Conservation (phyloP, 2,797 vertebrate species). For the Spinus olivaceus region DNA sequence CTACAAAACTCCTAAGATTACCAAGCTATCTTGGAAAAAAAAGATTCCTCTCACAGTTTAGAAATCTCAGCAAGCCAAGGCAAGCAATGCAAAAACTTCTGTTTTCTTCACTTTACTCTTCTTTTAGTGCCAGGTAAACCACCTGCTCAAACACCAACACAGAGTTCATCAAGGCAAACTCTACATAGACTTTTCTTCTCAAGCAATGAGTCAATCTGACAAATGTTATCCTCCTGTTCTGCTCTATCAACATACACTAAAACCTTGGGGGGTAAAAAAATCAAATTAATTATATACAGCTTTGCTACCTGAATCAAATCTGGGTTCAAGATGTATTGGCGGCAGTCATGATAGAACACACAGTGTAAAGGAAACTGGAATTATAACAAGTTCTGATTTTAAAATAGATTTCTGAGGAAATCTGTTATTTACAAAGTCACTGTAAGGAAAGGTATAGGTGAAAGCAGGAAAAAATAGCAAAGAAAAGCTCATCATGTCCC, state of each 20-base stretch:
- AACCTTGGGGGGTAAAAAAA: neutral
- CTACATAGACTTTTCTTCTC: neutral
- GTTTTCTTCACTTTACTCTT: neutral
- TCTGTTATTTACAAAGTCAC: neutral
- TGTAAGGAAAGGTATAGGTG: neutral
- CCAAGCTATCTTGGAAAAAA: neutral
- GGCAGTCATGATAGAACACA: neutral
- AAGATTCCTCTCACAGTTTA: neutral
- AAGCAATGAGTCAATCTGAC: neutral
- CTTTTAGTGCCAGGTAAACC: neutral
- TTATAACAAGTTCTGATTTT: neutral
- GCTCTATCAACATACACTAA: neutral
- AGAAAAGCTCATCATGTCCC: neutral
- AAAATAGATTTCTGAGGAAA: neutral
- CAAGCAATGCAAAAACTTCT: neutral
- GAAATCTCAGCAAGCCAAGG: constrained; percentile 11
- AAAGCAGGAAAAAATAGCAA: neutral
- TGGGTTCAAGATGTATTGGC: neutral
- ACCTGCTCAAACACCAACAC: neutral
- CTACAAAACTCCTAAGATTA: neutral
- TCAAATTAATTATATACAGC: neutral
- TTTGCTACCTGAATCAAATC: neutral
- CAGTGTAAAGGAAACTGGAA: neutral
- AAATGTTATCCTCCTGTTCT: neutral
- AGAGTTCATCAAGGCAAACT: neutral